A percentile compares a stretch with the other conserved stretches of the same genome.
Conservation (phyloP, 2,113 vertebrate species). For the Columbina picui region DNA sequence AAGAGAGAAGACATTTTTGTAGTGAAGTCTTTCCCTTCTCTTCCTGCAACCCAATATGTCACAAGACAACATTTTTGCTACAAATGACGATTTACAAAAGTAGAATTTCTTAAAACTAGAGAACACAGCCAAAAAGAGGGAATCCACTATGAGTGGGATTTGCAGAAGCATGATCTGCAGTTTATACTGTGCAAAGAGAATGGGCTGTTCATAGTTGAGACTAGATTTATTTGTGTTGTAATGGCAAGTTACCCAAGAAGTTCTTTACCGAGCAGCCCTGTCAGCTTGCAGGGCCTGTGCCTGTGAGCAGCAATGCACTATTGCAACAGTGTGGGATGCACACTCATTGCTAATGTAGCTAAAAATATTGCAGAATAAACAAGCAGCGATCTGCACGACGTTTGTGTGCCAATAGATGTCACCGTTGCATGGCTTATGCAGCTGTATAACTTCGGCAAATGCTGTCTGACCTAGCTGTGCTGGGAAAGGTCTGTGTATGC, state of each 20-base stretch:
- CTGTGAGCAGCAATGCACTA: rapidly evolving
- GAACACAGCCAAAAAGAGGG: not conserved
- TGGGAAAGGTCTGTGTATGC: not conserved
- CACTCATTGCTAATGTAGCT: rapidly evolving
- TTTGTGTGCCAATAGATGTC: conserved; percentile 60
- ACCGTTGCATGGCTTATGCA: conserved; percentile 48
- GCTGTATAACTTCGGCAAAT: not conserved
- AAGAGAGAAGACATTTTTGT: not conserved
- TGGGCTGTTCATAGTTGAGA: not conserved
- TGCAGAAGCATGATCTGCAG: not conserved
- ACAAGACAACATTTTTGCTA: not conserved
- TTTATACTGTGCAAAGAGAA: not conserved
- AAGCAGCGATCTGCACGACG: not conserved
- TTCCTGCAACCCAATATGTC: not conserved
- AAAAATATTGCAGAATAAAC: not conserved
- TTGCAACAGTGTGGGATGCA: rapidly evolving
- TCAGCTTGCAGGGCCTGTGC: not conserved
- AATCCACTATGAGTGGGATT: not conserved
- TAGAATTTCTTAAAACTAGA: not conserved
- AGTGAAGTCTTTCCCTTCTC: not conserved
- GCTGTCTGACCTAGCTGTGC: not conserved
- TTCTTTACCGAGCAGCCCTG: not conserved
- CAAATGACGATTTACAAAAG: not conserved
- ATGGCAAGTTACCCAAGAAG: not conserved
- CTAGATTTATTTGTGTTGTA: not conserved